Evolutionary conservation across 2,113 vertebrate species (phyloP).

Genomic region (Apodemus speciosus): DNA sequence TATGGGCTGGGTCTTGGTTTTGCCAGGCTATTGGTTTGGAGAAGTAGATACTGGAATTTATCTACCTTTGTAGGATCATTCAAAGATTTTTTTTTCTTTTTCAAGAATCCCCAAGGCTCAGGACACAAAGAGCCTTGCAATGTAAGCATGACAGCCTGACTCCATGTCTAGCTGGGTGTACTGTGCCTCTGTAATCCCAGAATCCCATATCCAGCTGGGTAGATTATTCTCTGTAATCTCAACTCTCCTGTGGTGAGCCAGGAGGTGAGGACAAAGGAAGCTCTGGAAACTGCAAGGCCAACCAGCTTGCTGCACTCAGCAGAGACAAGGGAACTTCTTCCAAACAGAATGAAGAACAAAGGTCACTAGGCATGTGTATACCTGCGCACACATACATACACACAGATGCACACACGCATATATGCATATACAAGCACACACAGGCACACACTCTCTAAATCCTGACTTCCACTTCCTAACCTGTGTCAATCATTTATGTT

Average conservation of each 20-base stretch:
- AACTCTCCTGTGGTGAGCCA: background rate
- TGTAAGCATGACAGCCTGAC: background rate
- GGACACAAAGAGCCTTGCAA: background rate
- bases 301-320: background rate
- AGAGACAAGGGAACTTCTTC: background rate
- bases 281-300: background rate
- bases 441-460: background rate
- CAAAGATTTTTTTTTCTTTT: background rate
- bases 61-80: no score
- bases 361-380: background rate
- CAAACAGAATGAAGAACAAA: background rate
- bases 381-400: background rate
- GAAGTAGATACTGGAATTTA: no score
- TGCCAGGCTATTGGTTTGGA: background rate
- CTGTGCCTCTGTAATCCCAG: background rate
- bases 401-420: background rate
- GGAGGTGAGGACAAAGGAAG: background rate
- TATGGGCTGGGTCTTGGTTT: background rate
- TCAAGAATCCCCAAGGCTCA: background rate
- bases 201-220: background rate
- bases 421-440: background rate
- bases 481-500: background rate
- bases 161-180: background rate
- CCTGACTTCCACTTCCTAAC: background rate
- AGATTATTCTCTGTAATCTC: background rate